phyloP scores from a whole-genome alignment of 2,888 invertebrate species.

The Acanthopleura granulata region DNA sequence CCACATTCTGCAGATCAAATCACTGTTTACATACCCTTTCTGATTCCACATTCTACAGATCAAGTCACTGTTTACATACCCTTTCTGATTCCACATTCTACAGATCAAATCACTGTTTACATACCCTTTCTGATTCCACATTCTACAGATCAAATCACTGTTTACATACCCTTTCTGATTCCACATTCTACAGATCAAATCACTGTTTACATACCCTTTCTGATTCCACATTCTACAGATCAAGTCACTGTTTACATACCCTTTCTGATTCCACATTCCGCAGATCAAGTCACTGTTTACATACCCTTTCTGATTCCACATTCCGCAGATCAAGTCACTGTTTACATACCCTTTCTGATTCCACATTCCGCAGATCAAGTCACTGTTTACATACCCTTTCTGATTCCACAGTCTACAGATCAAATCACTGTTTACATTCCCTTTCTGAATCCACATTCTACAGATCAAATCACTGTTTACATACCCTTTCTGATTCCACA shows the following conservation, averaged over 20 bases:
- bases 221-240: slow-evolving; percentile 54
- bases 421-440: too few species aligned
- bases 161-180: slow-evolving; percentile 60
- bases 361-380: slow-evolving; percentile 57
- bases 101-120: slow-evolving; percentile 58
- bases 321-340: slow-evolving; percentile 60
- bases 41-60: slow-evolving; percentile 54
- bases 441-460: slow-evolving; percentile 58
- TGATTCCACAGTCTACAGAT: slow-evolving; percentile 54
- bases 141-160: slow-evolving; percentile 59
- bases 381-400: too few species aligned
- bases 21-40: too few species aligned
- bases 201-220: too few species aligned
- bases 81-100: slow-evolving; percentile 54
- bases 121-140: slow-evolving; percentile 56
- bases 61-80: too few species aligned
- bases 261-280: slow-evolving; percentile 53
- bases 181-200: slow-evolving; percentile 56
- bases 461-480: slow-evolving; percentile 58
- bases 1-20: slow-evolving; percentile 56
- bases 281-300: too few species aligned
- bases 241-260: too few species aligned
- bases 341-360: slow-evolving; percentile 53
- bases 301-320: slow-evolving; percentile 51
- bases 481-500: slow-evolving; percentile 56